Evolutionary conservation across 2,113 vertebrate species (phyloP).

Genomic region (Pionites leucogaster): DNA sequence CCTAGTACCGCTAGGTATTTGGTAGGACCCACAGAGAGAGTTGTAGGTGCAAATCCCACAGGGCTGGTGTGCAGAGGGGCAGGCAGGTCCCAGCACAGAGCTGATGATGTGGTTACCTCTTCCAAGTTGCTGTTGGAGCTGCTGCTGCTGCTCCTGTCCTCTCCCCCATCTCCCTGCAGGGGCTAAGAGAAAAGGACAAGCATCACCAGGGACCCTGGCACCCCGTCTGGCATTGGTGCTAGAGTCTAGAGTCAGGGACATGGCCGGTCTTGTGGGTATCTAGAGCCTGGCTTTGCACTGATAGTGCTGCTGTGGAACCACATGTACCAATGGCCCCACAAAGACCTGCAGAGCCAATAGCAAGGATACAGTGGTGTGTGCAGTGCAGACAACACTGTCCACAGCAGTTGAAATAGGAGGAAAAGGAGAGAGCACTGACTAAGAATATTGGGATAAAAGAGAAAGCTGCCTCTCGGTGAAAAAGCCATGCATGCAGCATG

Average conservation of each 20-base stretch:
- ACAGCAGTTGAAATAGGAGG: not conserved
- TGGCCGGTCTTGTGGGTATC: too few relatives aligned
- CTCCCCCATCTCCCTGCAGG: not conserved
- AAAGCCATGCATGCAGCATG: not conserved
- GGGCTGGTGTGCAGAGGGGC: not conserved
- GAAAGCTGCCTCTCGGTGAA: not conserved
- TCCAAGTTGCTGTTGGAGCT: not conserved
- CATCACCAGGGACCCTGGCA: not conserved
- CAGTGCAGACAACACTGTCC: not conserved
- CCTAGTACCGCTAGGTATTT: not conserved
- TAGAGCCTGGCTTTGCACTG: not conserved
- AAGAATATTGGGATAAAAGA: not conserved
- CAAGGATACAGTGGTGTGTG: not conserved
- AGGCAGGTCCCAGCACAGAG: not conserved
- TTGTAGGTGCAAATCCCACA: not conserved
- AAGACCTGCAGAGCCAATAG: not conserved
- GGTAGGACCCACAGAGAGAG: not conserved
- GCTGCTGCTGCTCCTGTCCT: slow-evolving; percentile 14
- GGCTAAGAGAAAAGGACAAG: not conserved
- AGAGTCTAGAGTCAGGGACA: not conserved
- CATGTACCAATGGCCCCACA: rapidly evolving
- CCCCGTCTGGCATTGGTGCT: rapidly evolving
- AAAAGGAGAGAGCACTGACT: not conserved
- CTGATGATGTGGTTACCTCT: slow-evolving; percentile 11
- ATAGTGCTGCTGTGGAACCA: not conserved